phyloP scores from a whole-genome alignment of 2,888 invertebrate species.

The Melanostoma mellinum region DNA sequence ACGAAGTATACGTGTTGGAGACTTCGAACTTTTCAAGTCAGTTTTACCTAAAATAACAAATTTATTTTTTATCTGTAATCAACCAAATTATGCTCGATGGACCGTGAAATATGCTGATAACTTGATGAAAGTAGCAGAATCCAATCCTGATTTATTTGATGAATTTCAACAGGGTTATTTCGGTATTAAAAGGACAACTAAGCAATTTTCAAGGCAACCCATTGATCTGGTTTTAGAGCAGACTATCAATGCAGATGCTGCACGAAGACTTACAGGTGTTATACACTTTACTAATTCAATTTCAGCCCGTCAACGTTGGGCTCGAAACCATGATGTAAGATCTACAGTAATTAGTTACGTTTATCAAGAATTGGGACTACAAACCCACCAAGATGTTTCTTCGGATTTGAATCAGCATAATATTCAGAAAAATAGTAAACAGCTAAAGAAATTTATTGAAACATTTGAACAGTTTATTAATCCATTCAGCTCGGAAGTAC shows the following conservation, averaged over 20 bases:
- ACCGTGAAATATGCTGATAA: not conserved
- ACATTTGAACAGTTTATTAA: too few relatives aligned
- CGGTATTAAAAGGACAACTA: not conserved
- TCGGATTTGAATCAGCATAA: not conserved
- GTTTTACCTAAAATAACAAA: not conserved
- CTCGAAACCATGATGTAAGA: constrained; percentile 4
- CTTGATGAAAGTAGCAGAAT: not conserved
- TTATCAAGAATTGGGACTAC: not conserved
- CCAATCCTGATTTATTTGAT: not conserved
- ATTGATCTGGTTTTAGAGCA: not conserved
- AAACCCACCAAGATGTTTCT: constrained; percentile 14
- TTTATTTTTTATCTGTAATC: constrained; percentile 11
- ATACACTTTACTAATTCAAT: constrained; percentile 16
- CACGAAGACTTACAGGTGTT: constrained; percentile 6
- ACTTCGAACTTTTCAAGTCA: not conserved
- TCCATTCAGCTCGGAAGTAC: too few relatives aligned
- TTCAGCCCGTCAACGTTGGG: constrained; percentile 15
- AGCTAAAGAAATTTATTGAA: constrained; percentile 9
- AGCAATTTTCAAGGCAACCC: not conserved
- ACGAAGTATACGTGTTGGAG: not conserved
- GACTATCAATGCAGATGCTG: not conserved
- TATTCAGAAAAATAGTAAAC: constrained; percentile 8
- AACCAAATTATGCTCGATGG: constrained; percentile 1
- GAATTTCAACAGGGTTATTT: not conserved
- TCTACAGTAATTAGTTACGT: constrained; percentile 15